Conservation (phyloP, 1,140 invertebrate genomes). For the Drosophila nannoptera region DNA sequence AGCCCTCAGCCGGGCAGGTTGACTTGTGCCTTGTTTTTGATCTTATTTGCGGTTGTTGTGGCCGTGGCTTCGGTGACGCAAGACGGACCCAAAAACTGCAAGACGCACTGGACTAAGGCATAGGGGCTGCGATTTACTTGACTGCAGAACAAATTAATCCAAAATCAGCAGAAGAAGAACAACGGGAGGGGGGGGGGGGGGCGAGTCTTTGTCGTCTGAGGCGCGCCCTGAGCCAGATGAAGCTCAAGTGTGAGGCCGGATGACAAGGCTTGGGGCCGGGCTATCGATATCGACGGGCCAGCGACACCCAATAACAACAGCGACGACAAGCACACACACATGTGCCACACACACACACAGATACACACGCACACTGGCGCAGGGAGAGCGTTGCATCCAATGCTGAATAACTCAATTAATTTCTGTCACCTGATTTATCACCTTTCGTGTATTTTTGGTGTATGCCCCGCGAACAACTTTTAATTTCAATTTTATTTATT, state of each 20-base stretch:
- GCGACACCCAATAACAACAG: slow-evolving; percentile 66
- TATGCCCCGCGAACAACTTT: slow-evolving; percentile 58
- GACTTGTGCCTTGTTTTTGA: slow-evolving; percentile 49
- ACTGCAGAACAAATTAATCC: slow-evolving; percentile 77
- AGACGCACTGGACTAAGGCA: background rate
- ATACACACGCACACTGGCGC: slow-evolving; percentile 20
- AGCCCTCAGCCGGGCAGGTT: slow-evolving; percentile 51
- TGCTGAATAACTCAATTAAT: slow-evolving; percentile 79
- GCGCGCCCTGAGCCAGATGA: slow-evolving; percentile 51
- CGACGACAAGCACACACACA: slow-evolving; percentile 63
- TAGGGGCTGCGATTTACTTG: slow-evolving; percentile 57
- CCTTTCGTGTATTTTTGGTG: slow-evolving; percentile 64
- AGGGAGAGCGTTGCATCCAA: slow-evolving; percentile 42
- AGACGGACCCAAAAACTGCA: slow-evolving; percentile 58
- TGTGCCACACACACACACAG: slow-evolving; percentile 47
- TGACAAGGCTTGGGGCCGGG: slow-evolving; percentile 45
- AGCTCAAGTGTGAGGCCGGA: slow-evolving; percentile 52
- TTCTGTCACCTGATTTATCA: slow-evolving; percentile 79
- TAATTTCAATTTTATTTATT: slow-evolving; percentile 78
- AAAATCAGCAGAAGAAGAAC: slow-evolving; percentile 68
- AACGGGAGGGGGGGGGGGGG: background rate
- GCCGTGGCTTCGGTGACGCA: slow-evolving; percentile 57
- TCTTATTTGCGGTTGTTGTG: slow-evolving; percentile 25
- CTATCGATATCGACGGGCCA: slow-evolving; percentile 42
- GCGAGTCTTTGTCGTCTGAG: slow-evolving; percentile 30